Evolutionary conservation across 2,888 invertebrate genomes (phyloP).

Genomic region (Empis stercorea): DNA sequence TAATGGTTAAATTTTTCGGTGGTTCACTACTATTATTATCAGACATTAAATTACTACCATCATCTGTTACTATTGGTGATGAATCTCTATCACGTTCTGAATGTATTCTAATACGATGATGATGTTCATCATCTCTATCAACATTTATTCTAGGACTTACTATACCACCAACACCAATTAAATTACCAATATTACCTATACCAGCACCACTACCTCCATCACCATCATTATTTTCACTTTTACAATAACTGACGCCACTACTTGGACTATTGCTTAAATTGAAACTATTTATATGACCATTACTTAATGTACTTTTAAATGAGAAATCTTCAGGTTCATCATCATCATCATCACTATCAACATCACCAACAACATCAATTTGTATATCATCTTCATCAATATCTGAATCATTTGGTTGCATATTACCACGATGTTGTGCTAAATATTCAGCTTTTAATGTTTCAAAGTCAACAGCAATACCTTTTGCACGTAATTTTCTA

Average conservation of each 20-base stretch:
- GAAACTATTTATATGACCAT: conserved; percentile 40
- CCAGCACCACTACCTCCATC: conserved; percentile 29
- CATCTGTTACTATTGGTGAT: conserved; percentile 36
- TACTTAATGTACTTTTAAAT: conserved; percentile 26
- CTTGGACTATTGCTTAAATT: conserved; percentile 28
- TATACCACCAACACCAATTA: not conserved
- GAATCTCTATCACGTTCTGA: conserved; percentile 12
- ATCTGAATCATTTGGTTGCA: conserved; percentile 48
- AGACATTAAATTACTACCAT: conserved; percentile 23
- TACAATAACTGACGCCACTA: conserved; percentile 8
- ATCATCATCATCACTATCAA: conserved; percentile 54
- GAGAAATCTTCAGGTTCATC: conserved; percentile 38
- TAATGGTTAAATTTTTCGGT: conserved; percentile 45
- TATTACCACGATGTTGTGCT: conserved; percentile 52
- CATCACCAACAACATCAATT: conserved; percentile 75
- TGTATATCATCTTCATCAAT: conserved; percentile 55
- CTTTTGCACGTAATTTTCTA: conserved; percentile 80
- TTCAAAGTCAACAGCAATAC: conserved; percentile 77
- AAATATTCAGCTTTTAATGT: conserved; percentile 76
- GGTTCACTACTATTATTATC: conserved; percentile 37
- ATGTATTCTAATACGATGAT: not conserved
- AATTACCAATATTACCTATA: conserved; percentile 27
- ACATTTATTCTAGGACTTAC: not conserved
- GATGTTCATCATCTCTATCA: not conserved
- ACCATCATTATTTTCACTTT: conserved; percentile 4